Base-by-base conservation (phyloP, 2,797 vertebrate genomes). In the Nannoperca australis region DNA sequence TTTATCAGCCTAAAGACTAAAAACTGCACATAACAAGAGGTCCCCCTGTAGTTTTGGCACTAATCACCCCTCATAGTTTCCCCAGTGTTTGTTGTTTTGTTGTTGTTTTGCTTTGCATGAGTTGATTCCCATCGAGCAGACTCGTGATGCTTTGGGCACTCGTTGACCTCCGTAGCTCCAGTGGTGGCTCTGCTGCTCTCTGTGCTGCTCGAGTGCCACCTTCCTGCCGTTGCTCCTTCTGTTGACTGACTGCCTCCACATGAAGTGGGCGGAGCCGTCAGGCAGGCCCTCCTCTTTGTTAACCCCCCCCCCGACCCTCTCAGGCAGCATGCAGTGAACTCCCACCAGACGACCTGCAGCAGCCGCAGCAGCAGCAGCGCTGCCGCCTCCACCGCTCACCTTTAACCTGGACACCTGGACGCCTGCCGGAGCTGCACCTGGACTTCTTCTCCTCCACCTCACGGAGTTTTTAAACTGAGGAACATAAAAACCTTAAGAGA, bases 121-220 rank as follows among this genome's bases (percentile, higher is more conserved):
- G n/a, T n/a, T n/a, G n/a, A n/a, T n/a, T n/a, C n/a, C n/a, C n/a
- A n/a, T n/a, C n/a, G n/a, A n/a, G n/a, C n/a, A n/a, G n/a, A n/a
- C n/a, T n/a, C n/a, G n/a, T 30, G 45, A 17, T 54, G 2, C 49
- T 54, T 65, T 45, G 50, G 65, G 74, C 78, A 34, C 34, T 34
- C 1, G 0, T 14, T 0, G 38, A 1, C 59, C 50, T 30, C 56
- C 66, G 7, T 40, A 66, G 2, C 0, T 72, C 18, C 54, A 56
- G 70, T 53, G 34, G 55, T 12, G 30, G 38, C 17, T 17, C 38
- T 1, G 22, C 24, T 6, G 71, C 53, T 1, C 54, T 30, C 50
- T 83, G 70, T 84, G 92, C 82, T 86, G 75, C 92, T 92, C 63
- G 83, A 89, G 92, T 92, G 91, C 94, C 94, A 92, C 93, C 93